phyloP scores from a whole-genome alignment of 92 coral and sea anemone species.

The Phenganax subtilis region DNA sequence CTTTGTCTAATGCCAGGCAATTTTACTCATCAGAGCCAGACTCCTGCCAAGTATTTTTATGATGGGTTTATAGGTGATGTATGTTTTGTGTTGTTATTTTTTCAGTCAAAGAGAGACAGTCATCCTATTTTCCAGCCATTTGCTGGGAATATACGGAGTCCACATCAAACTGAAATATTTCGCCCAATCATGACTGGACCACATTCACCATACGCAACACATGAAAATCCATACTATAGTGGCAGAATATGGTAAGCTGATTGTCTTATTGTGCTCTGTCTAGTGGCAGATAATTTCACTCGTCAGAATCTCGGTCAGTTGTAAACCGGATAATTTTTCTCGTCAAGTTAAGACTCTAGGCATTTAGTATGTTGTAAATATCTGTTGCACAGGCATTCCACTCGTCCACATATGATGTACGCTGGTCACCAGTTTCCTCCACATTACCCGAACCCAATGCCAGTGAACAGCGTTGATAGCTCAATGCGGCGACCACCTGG shows the following conservation, averaged over 20 bases:
- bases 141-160: slow-evolving; percentile 18
- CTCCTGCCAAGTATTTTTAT: too few species aligned
- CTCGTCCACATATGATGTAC: slow-evolving; percentile 54
- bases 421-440: slow-evolving; percentile 74
- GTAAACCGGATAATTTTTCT: neutral
- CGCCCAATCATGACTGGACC: slow-evolving; percentile 37
- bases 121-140: slow-evolving; percentile 31
- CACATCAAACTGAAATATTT: slow-evolving; percentile 41
- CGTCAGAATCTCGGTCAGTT: neutral
- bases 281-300: neutral
- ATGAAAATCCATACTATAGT: slow-evolving; percentile 31
- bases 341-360: neutral
- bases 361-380: too few species aligned
- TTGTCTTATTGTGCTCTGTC: neutral
- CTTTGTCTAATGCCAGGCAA: too few species aligned
- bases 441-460: slow-evolving; percentile 78
- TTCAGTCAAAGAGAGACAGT: slow-evolving; percentile 37
- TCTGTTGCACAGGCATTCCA: slow-evolving; percentile 67
- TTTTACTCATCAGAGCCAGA: too few species aligned
- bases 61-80: too few species aligned
- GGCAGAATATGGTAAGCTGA: slow-evolving; percentile 30
- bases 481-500: slow-evolving; percentile 79
- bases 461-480: slow-evolving; percentile 77
- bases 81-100: neutral
- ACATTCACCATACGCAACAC: slow-evolving; percentile 24